These are phyloP conservation scores for Athalia circularis DNA, from an alignment of 2,888 invertebrate genomes.

Conservation along the genomic window DNA sequence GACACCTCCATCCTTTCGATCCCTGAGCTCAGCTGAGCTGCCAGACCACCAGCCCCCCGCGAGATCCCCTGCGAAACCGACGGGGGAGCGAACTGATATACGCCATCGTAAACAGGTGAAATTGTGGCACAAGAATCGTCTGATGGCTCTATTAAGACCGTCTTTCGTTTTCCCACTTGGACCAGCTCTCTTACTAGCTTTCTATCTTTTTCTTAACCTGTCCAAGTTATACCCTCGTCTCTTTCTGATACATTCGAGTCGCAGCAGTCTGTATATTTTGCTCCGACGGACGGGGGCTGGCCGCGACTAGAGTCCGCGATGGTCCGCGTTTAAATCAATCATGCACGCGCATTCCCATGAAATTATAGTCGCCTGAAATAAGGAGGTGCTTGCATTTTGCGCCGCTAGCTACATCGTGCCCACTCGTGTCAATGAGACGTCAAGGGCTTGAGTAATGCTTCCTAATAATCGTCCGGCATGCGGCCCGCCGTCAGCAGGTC, in stretches of 20 bases:
- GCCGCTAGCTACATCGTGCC: background rate
- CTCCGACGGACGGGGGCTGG: constrained; percentile 22
- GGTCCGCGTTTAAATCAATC: constrained; percentile 61
- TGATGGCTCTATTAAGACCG: constrained; percentile 66
- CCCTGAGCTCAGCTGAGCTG: too few species aligned
- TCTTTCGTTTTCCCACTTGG: constrained; percentile 47
- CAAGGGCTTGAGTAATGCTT: constrained; percentile 34
- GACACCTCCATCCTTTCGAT: constrained; percentile 21
- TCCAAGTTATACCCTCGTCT: background rate
- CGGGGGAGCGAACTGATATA: constrained; percentile 62
- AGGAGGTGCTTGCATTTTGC: constrained; percentile 8
- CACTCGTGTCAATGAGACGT: constrained; percentile 39
- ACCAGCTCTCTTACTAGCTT: background rate
- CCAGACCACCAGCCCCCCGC: background rate
- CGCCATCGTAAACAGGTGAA: constrained; percentile 66
- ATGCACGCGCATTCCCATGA: constrained; percentile 55
- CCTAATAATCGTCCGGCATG: constrained; percentile 28
- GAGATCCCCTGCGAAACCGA: constrained; percentile 46
- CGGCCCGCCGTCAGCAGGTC: constrained; percentile 10
- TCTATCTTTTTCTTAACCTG: constrained; percentile 2
- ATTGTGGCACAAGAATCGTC: constrained; percentile 64
- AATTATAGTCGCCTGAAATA: constrained; percentile 53
- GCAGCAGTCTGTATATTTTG: constrained; percentile 7
- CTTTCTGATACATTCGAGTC: background rate
- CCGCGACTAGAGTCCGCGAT: constrained; percentile 22